Evolutionary conservation across 2,888 invertebrate species (phyloP), one percentile per base, ranked within the genome.

Genomic region (Caenorhabditis becei): DNA sequence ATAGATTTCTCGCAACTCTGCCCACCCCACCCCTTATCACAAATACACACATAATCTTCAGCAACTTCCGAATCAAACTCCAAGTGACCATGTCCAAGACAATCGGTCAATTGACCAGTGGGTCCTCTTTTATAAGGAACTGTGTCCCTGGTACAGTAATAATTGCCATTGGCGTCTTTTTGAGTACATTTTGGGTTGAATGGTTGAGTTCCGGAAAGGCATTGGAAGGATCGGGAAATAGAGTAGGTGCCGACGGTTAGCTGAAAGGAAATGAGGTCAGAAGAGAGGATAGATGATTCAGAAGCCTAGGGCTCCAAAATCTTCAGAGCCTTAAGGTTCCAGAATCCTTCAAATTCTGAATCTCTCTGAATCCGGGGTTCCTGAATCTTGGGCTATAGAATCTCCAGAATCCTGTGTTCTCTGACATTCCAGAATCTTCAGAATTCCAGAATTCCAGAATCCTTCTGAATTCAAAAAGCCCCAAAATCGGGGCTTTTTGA

Each of bases 91-190:
- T 28, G 54, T 2, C 3, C 14, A 28, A 16, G 16, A 16, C 54
- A 54, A 11, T 54, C 54, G 16, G 54, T 54, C 28, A 54, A n/a
- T n/a, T 54, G 54, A 1, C 54, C 54, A 11, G 54, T 54, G 54
- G 26, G 54, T 54, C 54, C 54, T 54, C 58, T 4, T 35, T 58
- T 58, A 23, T 37, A 58, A 7, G 58, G 58, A n/a, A 58, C 8
- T 14, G 5, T 10, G 2, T 58, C 20, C 14, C 58, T 8, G 1
- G 32, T 23, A 18, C 58, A 58, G 23, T 58, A 58, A 35, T 20
- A n/a, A 18, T 58, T 58, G 18, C 58, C 58, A 37, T 35, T 18
- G 2, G 1, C 18, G 14, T 58, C 58, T 10, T 8, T 1, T 20
- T 58, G 7, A n/a, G 32, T 35, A 20, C 58, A 58, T 2, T 35